A percentile compares a stretch with the other conserved stretches of the same genome.
Evolutionary conservation across 2,797 vertebrate species (phyloP).

Genomic region (Tragelaphus eurycerus): DNA sequence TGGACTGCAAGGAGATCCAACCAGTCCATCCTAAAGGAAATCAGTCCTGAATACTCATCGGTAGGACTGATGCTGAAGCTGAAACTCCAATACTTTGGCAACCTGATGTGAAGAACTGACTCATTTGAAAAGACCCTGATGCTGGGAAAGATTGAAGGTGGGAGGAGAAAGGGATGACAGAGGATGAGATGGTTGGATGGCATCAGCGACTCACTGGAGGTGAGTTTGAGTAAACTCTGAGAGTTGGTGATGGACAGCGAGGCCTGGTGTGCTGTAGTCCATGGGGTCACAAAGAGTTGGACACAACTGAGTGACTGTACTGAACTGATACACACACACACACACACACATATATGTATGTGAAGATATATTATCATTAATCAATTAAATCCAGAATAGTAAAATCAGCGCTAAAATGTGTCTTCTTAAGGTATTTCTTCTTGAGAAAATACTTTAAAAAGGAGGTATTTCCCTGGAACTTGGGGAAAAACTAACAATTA

Average conservation of each 20-base stretch:
- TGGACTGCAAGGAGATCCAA: not conserved
- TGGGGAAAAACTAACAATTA: not conserved
- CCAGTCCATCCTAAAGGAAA: not conserved
- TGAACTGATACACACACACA: not conserved
- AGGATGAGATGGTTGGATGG: not conserved
- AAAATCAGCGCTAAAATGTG: not conserved
- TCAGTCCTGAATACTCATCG: not conserved
- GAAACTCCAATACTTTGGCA: not conserved
- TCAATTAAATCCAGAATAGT: not conserved
- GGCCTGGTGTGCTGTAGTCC: not conserved
- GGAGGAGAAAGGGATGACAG: not conserved
- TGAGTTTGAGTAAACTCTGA: not conserved
- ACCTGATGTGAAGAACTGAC: not conserved
- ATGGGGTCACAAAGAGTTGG: not conserved
- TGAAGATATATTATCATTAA: not conserved
- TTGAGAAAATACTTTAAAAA: not conserved
- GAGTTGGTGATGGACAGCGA: not conserved
- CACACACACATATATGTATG: not conserved
- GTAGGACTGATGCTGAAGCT: not conserved
- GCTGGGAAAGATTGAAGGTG: not conserved
- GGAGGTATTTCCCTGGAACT: not conserved
- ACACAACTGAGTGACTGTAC: not conserved
- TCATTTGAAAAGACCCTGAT: not conserved
- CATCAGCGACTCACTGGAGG: accelerated
- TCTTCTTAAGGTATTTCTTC: not conserved